Conservation (phyloP, 2,797 vertebrate species). For the Gouania willdenowi region DNA sequence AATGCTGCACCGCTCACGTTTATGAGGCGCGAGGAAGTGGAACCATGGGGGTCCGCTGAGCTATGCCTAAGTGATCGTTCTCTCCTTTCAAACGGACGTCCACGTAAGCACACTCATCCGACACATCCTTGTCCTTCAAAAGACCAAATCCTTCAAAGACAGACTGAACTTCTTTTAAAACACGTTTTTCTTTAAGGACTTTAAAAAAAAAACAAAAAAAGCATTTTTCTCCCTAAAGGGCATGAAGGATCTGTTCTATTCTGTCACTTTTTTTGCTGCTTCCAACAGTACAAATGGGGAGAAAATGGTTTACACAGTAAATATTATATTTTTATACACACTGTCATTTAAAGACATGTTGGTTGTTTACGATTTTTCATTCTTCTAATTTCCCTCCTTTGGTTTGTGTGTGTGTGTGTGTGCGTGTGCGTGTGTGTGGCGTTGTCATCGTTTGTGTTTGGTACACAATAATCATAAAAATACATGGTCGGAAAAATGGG, state of each 20-base stretch:
- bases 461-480: not conserved
- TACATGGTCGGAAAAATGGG: no score
- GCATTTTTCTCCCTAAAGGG: not conserved
- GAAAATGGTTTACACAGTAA: constrained; percentile 32
- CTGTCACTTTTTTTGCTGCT: constrained; percentile 38
- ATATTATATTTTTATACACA: constrained; percentile 75
- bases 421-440: no score
- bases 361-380: constrained; percentile 49
- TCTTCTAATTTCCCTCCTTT: constrained; percentile 13
- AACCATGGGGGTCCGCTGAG: no score
- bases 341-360: constrained; percentile 32
- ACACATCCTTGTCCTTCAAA: constrained; percentile 18
- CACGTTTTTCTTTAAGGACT: constrained; percentile 43
- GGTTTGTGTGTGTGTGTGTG: constrained; percentile 21
- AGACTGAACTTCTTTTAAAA: constrained; percentile 45
- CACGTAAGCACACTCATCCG: constrained; percentile 25
- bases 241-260: constrained; percentile 7
- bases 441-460: constrained; percentile 23
- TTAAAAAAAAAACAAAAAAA: not conserved
- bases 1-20: no score
- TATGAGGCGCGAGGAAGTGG: no score
- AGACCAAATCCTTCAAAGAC: constrained; percentile 49
- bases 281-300: constrained; percentile 18
- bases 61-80: no score
- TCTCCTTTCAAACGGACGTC: not conserved